A percentile compares a stretch with the other conserved stretches of the same genome.
Evolutionary conservation across 2,113 vertebrate genomes (phyloP).

Genomic region (Ramphastos sulfuratus): DNA sequence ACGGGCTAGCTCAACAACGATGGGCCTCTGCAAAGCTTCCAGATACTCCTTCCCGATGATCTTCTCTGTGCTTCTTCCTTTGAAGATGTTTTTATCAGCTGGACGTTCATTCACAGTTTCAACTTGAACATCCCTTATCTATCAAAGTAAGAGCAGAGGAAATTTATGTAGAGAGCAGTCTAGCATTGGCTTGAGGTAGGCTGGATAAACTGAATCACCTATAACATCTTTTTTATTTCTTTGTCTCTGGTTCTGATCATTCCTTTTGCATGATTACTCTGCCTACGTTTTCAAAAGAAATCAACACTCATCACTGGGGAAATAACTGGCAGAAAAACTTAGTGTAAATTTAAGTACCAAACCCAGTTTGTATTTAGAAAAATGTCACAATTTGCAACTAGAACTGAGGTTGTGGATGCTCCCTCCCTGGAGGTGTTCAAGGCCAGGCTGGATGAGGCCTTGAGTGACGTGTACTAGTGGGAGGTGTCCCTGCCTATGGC

Average conservation of each 20-base stretch:
- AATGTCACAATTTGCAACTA: background rate
- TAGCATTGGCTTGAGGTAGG: background rate
- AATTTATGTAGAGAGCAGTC: background rate
- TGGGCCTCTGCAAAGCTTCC: conserved; percentile 83
- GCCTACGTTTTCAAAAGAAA: background rate
- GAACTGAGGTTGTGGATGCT: background rate
- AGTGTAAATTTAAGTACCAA: background rate
- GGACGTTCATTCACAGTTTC: conserved; percentile 78
- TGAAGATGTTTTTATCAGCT: conserved; percentile 83
- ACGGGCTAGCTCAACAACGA: conserved; percentile 84
- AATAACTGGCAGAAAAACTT: background rate
- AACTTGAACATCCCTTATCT: conserved; percentile 88
- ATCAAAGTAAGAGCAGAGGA: conserved; percentile 43
- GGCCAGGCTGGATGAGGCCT: no score
- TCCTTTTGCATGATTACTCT: background rate
- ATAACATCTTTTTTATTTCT: background rate
- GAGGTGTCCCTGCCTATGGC: no score
- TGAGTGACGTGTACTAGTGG: no score
- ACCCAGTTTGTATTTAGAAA: background rate
- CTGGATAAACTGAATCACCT: background rate
- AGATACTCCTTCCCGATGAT: conserved; percentile 81
- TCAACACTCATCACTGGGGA: background rate
- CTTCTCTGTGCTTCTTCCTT: conserved; percentile 77
- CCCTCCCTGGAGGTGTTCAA: no score
- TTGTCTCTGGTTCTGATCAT: background rate